Base-by-base conservation (phyloP, 1,140 invertebrate species). In the Sinonovacula constricta region DNA sequence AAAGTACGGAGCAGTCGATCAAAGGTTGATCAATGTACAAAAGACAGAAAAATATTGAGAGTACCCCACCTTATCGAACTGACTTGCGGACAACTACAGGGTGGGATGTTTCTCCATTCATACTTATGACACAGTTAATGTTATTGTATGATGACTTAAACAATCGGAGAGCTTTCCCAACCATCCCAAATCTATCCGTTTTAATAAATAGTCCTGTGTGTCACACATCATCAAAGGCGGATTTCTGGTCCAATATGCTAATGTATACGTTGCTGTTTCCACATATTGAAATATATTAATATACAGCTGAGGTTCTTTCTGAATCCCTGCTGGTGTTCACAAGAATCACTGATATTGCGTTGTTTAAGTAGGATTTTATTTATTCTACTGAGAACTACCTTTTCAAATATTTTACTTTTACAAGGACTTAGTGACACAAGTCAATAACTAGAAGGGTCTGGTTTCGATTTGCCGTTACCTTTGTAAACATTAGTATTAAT, bases 181-280 rank as follows among this genome's bases (percentile, higher is more conserved):
- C 39, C 15, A 69, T 24, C 4, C 66, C 26, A n/a, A 54, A 67
- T 4, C 49, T 7, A 1, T 31, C 53, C 39, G 34, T 49, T 33
- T 26, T 66, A 22, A 22, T 28, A 66, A 66, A 66, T 49, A 69
- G 2, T 10, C 66, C 66, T 3, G 5, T 33, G 51, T 54, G 66
- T 30, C 53, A 54, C n/a, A 69, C 53, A 3, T n/a, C 49, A 57
- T 69, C 66, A 56, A 69, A 54, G 0, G 53, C 28, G 10, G 30
- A 30, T 30, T 57, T 26, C 4, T 51, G 39, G 28, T 54, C 26
- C 26, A 56, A 18, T 18, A 54, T 49, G 2, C 28, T 15, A 1
- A 26, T 34, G 18, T 24, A 56, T 15, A 69, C 51, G 39, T 45
- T 45, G n/a, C n/a, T n/a, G n/a, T 10, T 7, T 18, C 18, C 18